Evolutionary conservation across 1,140 invertebrate species (phyloP).

Genomic region (Eufriesea mexicana): DNA sequence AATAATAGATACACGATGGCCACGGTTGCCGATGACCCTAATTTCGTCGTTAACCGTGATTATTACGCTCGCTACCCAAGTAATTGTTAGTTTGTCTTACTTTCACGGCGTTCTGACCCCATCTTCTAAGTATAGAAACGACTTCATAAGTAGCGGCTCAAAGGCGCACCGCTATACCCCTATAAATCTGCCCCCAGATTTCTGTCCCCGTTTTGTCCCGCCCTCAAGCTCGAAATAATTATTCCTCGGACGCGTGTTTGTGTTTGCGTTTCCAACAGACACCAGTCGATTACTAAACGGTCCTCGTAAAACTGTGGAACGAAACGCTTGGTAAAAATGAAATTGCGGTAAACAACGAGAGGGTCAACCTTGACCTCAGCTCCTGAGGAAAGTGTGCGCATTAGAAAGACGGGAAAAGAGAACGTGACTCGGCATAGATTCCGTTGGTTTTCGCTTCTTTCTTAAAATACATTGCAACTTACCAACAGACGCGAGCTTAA

Average conservation of each 20-base stretch:
- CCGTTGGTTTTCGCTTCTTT: neutral
- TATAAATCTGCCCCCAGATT: constrained; percentile 33
- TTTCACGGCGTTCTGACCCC: neutral
- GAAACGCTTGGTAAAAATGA: constrained; percentile 26
- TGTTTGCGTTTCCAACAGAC: neutral
- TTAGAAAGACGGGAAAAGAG: neutral
- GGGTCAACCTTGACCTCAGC: constrained; percentile 39
- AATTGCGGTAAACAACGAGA: neutral
- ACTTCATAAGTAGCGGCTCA: constrained; percentile 55
- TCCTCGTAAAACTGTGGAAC: constrained; percentile 40
- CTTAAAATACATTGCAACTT: constrained; percentile 27
- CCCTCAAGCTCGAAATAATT: constrained; percentile 6
- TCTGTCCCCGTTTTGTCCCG: constrained; percentile 33
- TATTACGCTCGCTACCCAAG: neutral
- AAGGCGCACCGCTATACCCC: constrained; percentile 1
- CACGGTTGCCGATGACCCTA: neutral
- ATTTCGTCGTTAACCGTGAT: neutral
- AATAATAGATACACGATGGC: neutral
- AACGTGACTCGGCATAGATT: neutral
- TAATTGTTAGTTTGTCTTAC: constrained; percentile 27
- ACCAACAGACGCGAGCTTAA: neutral
- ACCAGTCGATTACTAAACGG: neutral
- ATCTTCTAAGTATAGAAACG: constrained; percentile 66
- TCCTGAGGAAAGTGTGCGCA: too few relatives aligned
- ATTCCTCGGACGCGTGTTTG: neutral